A percentile compares a stretch with the other conserved stretches of the same genome.
Conservation (phyloP, 2,113 vertebrate species). For the Syngnathoides biaculeatus region DNA sequence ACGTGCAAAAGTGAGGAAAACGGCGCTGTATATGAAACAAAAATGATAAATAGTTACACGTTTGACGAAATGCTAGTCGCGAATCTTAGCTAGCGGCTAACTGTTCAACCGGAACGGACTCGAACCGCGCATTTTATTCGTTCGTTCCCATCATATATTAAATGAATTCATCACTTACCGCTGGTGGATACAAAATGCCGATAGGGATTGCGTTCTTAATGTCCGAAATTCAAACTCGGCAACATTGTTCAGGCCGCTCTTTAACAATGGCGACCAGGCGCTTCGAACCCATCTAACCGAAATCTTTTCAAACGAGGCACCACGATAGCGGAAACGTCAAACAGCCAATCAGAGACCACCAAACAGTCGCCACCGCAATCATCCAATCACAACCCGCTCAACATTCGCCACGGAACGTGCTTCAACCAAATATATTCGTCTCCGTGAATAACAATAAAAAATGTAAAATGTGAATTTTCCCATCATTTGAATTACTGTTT, state of each 20-base stretch:
- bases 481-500: not conserved
- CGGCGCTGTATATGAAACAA: not conserved
- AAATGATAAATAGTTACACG: not conserved
- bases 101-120: not conserved
- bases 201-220: not conserved
- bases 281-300: conserved; percentile 6
- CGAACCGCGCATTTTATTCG: not conserved
- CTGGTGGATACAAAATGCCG: not conserved
- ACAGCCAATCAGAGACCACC: conserved; percentile 44
- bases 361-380: not conserved
- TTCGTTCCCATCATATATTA: too few relatives aligned
- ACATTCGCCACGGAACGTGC: not conserved
- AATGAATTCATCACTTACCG: not conserved
- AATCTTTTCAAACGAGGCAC: conserved; percentile 55
- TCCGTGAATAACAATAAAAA: rapidly evolving
- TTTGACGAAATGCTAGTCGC: not conserved
- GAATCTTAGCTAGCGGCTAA: not conserved
- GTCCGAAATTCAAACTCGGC: not conserved
- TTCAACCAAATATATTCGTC: not conserved
- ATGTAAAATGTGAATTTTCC: not conserved
- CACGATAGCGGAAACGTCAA: conserved; percentile 30
- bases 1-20: not conserved
- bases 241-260: conserved; percentile 11
- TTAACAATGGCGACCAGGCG: conserved; percentile 36
- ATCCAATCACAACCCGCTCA: not conserved